These are phyloP conservation scores for Cepphus grylle DNA, from an alignment of 2,113 vertebrate genomes.

Conservation along the genomic window DNA sequence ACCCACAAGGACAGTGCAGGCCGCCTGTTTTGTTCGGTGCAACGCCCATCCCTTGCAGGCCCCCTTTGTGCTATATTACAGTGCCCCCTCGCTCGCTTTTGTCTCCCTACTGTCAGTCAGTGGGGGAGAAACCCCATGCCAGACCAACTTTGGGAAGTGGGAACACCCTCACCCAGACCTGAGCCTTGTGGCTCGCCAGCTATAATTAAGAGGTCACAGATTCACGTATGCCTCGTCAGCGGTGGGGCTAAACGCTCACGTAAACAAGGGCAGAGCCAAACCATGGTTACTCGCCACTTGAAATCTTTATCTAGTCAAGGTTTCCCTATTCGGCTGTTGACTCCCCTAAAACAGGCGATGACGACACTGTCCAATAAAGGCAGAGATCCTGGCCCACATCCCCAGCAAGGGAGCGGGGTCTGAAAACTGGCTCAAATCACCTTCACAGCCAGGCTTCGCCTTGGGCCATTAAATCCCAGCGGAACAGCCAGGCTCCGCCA, in stretches of 20 bases:
- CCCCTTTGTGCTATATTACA: constrained; percentile 43
- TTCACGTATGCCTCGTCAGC: not conserved
- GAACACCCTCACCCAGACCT: not conserved
- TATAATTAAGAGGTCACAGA: not conserved
- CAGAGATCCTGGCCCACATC: not conserved
- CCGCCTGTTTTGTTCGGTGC: not conserved
- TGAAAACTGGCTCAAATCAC: not conserved
- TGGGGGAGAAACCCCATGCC: not conserved
- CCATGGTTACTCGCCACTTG: not conserved
- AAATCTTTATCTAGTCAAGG: not conserved
- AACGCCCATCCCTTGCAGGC: constrained; percentile 19
- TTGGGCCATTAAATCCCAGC: rapidly evolving
- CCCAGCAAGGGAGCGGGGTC: not conserved
- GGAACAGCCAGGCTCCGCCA: not conserved
- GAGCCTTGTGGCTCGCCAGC: not conserved
- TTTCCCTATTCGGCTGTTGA: not conserved
- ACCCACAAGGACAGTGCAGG: not conserved
- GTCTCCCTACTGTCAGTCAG: not conserved
- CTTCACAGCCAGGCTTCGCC: not conserved
- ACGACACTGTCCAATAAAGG: not conserved
- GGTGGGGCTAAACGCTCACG: not conserved
- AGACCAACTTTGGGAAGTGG: not conserved
- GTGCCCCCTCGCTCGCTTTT: constrained; percentile 47
- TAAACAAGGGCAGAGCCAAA: not conserved
- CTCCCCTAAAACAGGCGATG: not conserved